Evolutionary conservation across 2,797 vertebrate genomes (phyloP), one percentile per base, ranked within the genome.

Genomic region (Pseudopleuronectes americanus): DNA sequence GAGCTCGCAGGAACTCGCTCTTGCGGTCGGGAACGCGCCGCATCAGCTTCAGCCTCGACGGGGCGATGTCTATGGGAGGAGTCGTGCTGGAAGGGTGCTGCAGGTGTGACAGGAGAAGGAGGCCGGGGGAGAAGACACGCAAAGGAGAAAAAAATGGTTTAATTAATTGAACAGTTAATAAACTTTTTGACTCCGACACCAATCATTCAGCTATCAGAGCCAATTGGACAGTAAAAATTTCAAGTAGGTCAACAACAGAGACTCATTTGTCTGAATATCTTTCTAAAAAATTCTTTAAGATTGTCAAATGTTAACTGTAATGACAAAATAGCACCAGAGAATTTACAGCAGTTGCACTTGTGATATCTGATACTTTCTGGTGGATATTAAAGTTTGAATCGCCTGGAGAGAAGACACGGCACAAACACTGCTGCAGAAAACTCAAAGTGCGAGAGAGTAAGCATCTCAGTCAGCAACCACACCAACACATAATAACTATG

Each of bases 41-140:
- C 94, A 98, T 98, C 93, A 99, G 92, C 90, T 97, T 99, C n/a
- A 99, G 92, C 83, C 97, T 96, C 8, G 96, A 96, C 22, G 96
- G 96, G 81, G 93, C 96, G 70, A 98, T 98, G 94, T 99, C 98
- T 56, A 99, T 96, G 47, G 97, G 97, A 90, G 98, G 97, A 79
- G 97, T 99, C 85, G 94, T 96, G 94, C 97, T 99, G 91, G 96
- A 97, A 80, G 96, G 95, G 80, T 94, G 96, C 97, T 99, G 86
- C 13, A 38, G 10, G 64, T 3, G 10, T 14, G 28, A 64, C 0
- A 13, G n/a, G 22, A 41, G 17, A 17, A 31, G 4, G 24, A 43
- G 4, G 21, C 9, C 7, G 3, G 6, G 0, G 24, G n/a, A 51
- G 13, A 33, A 49, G 33, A 0, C 17, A 14, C 14, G 4, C 41